Evolutionary conservation across 2,113 vertebrate species (phyloP).

Genomic region (Alaudala cheleensis): DNA sequence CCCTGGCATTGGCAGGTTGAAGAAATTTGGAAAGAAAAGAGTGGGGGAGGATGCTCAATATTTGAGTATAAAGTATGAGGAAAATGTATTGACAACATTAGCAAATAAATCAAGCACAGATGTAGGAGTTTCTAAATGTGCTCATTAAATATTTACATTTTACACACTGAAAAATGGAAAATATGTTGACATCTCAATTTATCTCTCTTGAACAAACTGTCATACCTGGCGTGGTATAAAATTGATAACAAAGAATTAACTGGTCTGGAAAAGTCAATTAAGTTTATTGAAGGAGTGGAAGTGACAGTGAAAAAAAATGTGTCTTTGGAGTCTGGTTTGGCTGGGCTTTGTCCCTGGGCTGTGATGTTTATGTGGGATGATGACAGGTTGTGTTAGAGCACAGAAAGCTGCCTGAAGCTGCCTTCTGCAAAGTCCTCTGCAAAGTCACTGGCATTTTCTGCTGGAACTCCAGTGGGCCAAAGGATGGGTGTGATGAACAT

Average conservation of each 20-base stretch:
- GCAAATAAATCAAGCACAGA: neutral
- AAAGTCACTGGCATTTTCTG: neutral
- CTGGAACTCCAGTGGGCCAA: neutral
- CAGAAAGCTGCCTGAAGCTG: neutral
- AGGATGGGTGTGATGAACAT: neutral
- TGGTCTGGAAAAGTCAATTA: neutral
- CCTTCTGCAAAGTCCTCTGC: neutral
- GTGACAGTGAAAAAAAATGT: neutral
- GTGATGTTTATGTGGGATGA: neutral
- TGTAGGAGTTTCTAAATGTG: neutral
- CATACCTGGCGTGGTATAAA: neutral
- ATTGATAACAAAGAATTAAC: neutral
- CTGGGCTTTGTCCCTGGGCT: neutral
- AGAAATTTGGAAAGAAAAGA: neutral
- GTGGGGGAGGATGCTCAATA: neutral
- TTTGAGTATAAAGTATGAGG: neutral
- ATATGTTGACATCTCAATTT: neutral
- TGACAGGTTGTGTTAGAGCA: neutral
- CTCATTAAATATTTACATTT: slow-evolving; percentile 22
- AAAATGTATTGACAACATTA: neutral
- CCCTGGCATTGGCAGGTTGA: neutral
- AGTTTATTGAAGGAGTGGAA: neutral
- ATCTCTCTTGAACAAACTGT: neutral
- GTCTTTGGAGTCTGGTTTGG: neutral
- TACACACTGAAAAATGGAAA: neutral